These are phyloP conservation scores for Lissocephala sabroskyi DNA, from an alignment of 2,888 invertebrate species.

Conservation along the genomic window DNA sequence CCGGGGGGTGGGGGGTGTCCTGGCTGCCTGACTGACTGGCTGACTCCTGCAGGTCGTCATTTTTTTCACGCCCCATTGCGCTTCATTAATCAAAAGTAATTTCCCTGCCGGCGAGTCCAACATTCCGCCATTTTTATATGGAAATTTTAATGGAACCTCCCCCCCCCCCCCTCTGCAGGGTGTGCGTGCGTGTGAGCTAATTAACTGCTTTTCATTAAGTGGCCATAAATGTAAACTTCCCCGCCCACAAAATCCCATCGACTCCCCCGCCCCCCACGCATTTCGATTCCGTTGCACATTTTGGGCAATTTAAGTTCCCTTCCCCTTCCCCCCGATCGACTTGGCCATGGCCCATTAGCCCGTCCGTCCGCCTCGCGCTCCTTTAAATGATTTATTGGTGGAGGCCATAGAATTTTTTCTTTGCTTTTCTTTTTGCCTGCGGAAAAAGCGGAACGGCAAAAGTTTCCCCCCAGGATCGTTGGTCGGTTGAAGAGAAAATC, in stretches of 20 bases:
- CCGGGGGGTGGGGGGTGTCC: neutral
- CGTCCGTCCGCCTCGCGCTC: conserved; percentile 17
- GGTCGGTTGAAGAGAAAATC: no score
- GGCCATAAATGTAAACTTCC: conserved; percentile 45
- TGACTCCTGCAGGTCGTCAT: conserved; percentile 1
- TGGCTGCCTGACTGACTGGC: conserved; percentile 18
- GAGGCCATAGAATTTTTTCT: no score
- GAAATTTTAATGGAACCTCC: neutral
- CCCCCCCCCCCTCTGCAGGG: no score
- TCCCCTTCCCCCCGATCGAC: conserved; percentile 48
- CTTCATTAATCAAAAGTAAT: conserved; percentile 64
- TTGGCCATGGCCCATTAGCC: conserved; percentile 34
- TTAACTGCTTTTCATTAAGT: conserved; percentile 66
- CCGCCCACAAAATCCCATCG: neutral
- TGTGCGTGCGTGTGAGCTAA: conserved; percentile 36
- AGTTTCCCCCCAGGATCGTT: no score
- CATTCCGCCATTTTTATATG: neutral
- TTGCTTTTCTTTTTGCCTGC: no score
- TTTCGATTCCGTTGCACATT: conserved; percentile 26
- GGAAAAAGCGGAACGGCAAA: no score
- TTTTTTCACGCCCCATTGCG: conserved; percentile 35
- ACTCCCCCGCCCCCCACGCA: neutral
- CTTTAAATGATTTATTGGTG: conserved; percentile 55
- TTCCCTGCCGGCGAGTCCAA: conserved; percentile 20
- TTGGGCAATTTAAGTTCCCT: conserved; percentile 53